Percentiles rank a stretch among this genome's conserved stretches.
Conservation (phyloP, 1,140 invertebrate species). For the Eriocheir sinensis region DNA sequence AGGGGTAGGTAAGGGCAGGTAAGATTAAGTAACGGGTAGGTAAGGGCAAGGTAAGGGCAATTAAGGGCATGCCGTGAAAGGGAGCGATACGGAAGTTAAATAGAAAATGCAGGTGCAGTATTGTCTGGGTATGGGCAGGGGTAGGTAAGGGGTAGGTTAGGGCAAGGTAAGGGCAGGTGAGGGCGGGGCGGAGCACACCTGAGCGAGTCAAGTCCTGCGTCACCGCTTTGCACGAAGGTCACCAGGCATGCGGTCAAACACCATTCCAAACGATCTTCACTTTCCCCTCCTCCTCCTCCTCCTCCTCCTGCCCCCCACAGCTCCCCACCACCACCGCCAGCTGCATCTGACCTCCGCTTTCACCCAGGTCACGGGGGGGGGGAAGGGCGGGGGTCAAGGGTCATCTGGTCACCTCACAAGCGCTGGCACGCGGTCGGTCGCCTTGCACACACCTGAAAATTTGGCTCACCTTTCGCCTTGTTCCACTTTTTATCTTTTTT, state of each 20-base stretch:
- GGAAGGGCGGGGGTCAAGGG: constrained; percentile 17
- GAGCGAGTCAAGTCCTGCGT: too few species aligned
- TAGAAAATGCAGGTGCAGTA: too few species aligned
- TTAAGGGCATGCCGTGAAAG: not conserved
- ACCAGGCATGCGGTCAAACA: not conserved
- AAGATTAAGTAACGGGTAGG: too few species aligned
- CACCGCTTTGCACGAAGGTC: too few species aligned
- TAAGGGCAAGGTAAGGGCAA: too few species aligned
- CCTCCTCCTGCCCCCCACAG: not conserved
- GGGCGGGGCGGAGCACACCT: not conserved
- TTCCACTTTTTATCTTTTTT: not conserved
- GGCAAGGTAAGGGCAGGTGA: not conserved
- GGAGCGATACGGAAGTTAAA: too few species aligned
- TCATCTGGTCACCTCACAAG: not conserved
- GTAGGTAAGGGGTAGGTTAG: not conserved
- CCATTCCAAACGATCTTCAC: not conserved
- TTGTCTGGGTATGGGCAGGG: not conserved
- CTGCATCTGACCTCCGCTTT: not conserved
- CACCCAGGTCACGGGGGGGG: not conserved
- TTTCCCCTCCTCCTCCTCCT: not conserved
- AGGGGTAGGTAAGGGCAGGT: too few species aligned
- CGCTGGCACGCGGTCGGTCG: not conserved
- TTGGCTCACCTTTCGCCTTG: not conserved
- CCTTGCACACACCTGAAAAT: not conserved
- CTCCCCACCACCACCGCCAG: too few species aligned